phyloP scores from a whole-genome alignment of 2,888 invertebrate genomes.

The Anarsia innoxiella region DNA sequence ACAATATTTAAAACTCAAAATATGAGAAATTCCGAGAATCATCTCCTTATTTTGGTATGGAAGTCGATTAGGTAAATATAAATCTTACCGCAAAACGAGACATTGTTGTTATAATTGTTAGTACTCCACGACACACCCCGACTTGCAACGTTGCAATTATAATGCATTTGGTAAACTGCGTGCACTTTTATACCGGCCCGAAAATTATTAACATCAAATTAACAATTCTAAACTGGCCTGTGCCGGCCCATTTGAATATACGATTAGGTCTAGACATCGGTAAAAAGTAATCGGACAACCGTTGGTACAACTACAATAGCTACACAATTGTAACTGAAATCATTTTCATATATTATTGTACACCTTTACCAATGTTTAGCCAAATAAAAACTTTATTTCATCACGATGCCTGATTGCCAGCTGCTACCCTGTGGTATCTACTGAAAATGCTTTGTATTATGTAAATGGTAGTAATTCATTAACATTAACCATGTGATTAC shows the following conservation, averaged over 20 bases:
- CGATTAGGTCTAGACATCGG: slow-evolving; percentile 23
- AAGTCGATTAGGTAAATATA: too few relatives aligned
- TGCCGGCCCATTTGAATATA: slow-evolving; percentile 66
- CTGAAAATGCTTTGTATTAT: too few relatives aligned
- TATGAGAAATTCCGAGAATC: too few relatives aligned
- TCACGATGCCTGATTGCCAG: too few relatives aligned
- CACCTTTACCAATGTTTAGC: background rate
- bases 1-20: too few relatives aligned
- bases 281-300: slow-evolving; percentile 17
- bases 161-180: slow-evolving; percentile 37
- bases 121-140: slow-evolving; percentile 36
- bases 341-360: background rate
- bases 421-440: too few relatives aligned
- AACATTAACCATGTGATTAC: too few relatives aligned
- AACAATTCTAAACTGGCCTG: slow-evolving; percentile 60
- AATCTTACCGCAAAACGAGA: slow-evolving; percentile 68
- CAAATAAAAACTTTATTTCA: too few relatives aligned
- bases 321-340: slow-evolving; percentile 20
- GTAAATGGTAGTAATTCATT: background rate
- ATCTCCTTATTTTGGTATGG: too few relatives aligned
- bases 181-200: slow-evolving; percentile 65
- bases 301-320: too few relatives aligned
- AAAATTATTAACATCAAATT: slow-evolving; percentile 66
- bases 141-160: slow-evolving; percentile 48
- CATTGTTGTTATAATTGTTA: slow-evolving; percentile 37